These are phyloP conservation scores for Lepidurus apus DNA, from an alignment of 1,140 invertebrate species.

Conservation along the genomic window DNA sequence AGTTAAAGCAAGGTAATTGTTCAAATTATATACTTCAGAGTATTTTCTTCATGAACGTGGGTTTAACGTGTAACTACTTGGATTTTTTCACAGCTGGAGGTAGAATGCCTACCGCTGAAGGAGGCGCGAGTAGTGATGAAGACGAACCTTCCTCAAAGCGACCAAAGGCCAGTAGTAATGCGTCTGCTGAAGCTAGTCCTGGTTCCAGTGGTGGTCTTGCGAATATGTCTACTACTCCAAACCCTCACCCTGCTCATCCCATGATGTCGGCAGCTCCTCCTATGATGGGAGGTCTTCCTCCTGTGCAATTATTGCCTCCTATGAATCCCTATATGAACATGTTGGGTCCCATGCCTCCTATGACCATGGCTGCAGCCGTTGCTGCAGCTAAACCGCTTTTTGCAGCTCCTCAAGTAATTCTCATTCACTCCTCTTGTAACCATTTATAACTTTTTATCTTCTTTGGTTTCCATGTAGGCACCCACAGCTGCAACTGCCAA, in stretches of 20 bases:
- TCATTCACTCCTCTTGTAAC: constrained; percentile 26
- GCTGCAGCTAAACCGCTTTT: constrained; percentile 39
- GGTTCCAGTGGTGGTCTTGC: background rate
- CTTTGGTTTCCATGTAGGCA: background rate
- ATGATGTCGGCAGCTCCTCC: constrained; percentile 27
- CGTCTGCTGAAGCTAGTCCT: constrained; percentile 21
- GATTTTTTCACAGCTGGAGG: constrained; percentile 26
- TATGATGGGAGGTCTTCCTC: constrained; percentile 28
- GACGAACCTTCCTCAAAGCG: constrained; percentile 28
- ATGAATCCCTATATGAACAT: constrained; percentile 9
- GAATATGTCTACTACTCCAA: constrained; percentile 20
- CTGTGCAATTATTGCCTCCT: constrained; percentile 34
- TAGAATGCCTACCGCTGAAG: constrained; percentile 45
- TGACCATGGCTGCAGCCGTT: constrained; percentile 39
- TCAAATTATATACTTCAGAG: background rate
- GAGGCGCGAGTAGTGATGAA: constrained; percentile 47
- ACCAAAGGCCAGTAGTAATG: constrained; percentile 2
- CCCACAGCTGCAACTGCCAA: constrained; percentile 34
- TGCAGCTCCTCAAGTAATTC: constrained; percentile 32
- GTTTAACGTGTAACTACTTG: background rate
- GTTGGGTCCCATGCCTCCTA: background rate
- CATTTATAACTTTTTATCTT: background rate
- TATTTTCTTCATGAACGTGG: background rate
- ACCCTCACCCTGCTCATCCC: constrained; percentile 29
- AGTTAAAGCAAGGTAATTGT: constrained; percentile 61